Conservation (phyloP, 2,113 vertebrate genomes). For the Patagioenas fasciata region DNA sequence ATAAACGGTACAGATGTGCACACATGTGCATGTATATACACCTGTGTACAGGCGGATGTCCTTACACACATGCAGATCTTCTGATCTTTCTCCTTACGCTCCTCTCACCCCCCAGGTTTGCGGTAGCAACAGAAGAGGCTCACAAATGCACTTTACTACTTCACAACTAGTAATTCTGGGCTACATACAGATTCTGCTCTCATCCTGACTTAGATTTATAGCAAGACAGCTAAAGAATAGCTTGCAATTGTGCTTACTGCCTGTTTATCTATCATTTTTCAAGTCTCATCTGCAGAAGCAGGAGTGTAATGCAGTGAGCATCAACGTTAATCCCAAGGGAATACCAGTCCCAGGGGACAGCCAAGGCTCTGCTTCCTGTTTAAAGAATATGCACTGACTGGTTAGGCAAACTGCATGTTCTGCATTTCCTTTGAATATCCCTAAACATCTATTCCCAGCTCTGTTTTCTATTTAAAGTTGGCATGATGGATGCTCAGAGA, state of each 20-base stretch:
- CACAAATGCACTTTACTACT: neutral
- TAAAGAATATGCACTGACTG: conserved; percentile 16
- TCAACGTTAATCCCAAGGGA: neutral
- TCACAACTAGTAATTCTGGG: neutral
- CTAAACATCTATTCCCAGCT: neutral
- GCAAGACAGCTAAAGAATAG: neutral
- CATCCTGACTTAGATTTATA: neutral
- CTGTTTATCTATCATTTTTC: conserved; percentile 34
- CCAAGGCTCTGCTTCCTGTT: conserved; percentile 13
- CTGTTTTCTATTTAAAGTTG: conserved; percentile 36
- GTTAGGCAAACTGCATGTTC: conserved; percentile 28
- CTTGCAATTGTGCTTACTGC: conserved; percentile 1
- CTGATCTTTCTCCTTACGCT: neutral
- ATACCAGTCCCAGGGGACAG: neutral
- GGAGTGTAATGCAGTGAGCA: neutral
- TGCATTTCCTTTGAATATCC: conserved; percentile 25
- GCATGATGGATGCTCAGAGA: conserved; percentile 19
- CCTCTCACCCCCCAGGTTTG: neutral
- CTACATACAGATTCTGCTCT: conserved; percentile 10
- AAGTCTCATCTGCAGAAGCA: conserved; percentile 42
- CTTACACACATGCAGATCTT: neutral
- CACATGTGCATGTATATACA: neutral
- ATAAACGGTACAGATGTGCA: neutral
- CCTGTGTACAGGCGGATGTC: neutral
- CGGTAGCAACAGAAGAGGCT: neutral